Evolutionary conservation across 2,888 invertebrate species (phyloP).

Genomic region (Volucella inanis): DNA sequence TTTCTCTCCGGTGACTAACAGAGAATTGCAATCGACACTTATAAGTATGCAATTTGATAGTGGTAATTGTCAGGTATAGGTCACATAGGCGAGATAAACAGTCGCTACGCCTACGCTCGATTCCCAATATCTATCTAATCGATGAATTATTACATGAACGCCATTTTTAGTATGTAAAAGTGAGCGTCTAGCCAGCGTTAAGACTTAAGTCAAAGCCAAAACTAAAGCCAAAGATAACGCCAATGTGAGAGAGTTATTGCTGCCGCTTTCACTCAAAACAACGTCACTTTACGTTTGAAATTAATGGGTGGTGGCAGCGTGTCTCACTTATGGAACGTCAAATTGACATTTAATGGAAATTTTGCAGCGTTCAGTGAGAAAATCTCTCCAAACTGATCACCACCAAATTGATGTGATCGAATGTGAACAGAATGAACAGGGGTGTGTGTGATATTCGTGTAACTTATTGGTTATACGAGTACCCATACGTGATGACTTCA

Average conservation of each 20-base stretch:
- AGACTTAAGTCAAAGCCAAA: no score
- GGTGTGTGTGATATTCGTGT: slow-evolving; percentile 10
- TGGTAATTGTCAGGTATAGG: slow-evolving; percentile 62
- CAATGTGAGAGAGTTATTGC: background rate
- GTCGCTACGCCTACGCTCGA: slow-evolving; percentile 55
- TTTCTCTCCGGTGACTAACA: slow-evolving; percentile 28
- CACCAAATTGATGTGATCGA: slow-evolving; percentile 5
- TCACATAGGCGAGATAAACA: slow-evolving; percentile 46
- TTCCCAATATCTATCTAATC: slow-evolving; percentile 53
- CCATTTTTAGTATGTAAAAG: slow-evolving; percentile 26
- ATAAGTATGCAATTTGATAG: slow-evolving; percentile 55
- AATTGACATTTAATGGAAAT: slow-evolving; percentile 58
- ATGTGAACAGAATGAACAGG: background rate
- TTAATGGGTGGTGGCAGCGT: background rate
- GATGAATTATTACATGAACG: slow-evolving; percentile 51
- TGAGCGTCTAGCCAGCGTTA: background rate
- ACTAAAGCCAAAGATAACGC: no score
- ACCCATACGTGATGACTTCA: slow-evolving; percentile 49
- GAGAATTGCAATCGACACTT: slow-evolving; percentile 39
- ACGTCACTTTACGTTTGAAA: slow-evolving; percentile 27
- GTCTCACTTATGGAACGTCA: slow-evolving; percentile 44
- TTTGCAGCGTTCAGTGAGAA: slow-evolving; percentile 17
- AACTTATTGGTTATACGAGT: slow-evolving; percentile 15
- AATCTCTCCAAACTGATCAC: slow-evolving; percentile 23
- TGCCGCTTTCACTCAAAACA: slow-evolving; percentile 60